Evolutionary conservation across 2,113 vertebrate genomes (phyloP), one percentile per base, ranked within the genome.

Genomic region (Crotalus helleri): DNA sequence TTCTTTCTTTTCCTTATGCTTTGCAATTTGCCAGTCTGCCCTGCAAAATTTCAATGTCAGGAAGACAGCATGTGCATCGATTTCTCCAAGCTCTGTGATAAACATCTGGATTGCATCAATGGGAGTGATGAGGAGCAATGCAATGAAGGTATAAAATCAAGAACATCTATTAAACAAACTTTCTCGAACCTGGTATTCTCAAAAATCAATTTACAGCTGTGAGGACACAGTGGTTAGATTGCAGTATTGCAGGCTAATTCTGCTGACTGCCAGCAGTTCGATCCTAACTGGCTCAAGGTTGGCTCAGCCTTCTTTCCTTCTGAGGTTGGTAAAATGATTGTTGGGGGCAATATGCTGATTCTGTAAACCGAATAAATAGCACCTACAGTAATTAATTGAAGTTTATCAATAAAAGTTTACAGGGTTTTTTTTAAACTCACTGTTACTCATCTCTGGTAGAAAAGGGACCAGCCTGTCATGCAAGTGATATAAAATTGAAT

Each of bases 51-150:
- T 96, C 98, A 97, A 95, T 99, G 99, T 95, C 97, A 2, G 0
- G 98, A 98, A 92, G 98, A 98, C 97, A 98, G 98, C 94, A 98
- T 97, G 0, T 99, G 99, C 97, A 98, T 99, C 0, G 96, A 98
- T 33, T 97, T 98, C 96, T 97, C 98, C 96, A 97, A 96, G 74
- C 96, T 99, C 94, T 99, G 99, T 89, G 97, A 99, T 53, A 96
- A 95, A 90, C 98, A 98, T 90, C 96, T 93, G 0, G 98, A 99
- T 97, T 99, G 99, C 59, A 93, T 94, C 81, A 97, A 98, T 0
- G 98, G 98, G 23, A 97, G 97, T 0, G 99, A 99, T 0, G 99
- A 99, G 92, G 94, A 98, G 93, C 98, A 98, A 88, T 99, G 99
- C 94, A 97, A 96, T 54, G 95, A 97, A 94, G 99, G 99, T 98